Evolutionary conservation across 2,888 invertebrate species (phyloP).

Genomic region (Silvanus unidentatus): DNA sequence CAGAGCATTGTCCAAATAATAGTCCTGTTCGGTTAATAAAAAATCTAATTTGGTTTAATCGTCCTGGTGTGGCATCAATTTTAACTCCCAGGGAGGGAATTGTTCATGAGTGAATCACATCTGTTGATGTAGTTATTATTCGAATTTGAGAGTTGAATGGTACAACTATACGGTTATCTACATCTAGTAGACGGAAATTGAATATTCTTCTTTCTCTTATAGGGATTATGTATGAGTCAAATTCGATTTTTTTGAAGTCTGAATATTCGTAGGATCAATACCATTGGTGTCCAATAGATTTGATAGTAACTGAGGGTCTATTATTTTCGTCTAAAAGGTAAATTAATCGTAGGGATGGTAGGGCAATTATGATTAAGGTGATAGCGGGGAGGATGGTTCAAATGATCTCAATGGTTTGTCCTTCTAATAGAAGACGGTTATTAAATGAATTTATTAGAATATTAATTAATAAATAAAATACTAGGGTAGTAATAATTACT

Average conservation of each 20-base stretch:
- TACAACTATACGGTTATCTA: constrained; percentile 56
- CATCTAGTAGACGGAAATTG: constrained; percentile 57
- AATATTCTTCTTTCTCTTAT: constrained; percentile 41
- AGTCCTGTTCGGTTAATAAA: constrained; percentile 58
- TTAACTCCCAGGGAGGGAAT: constrained; percentile 58
- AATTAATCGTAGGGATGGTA: constrained; percentile 56
- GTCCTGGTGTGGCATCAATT: constrained; percentile 60
- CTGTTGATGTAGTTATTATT: constrained; percentile 55
- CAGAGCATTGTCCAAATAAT: constrained; percentile 72
- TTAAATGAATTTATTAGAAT: constrained; percentile 54
- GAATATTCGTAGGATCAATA: constrained; percentile 55
- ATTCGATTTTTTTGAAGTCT: constrained; percentile 53
- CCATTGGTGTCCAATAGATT: constrained; percentile 57
- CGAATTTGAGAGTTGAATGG: constrained; percentile 60
- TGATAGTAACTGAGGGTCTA: constrained; percentile 53
- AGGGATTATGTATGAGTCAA: constrained; percentile 59
- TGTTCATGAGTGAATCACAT: constrained; percentile 65
- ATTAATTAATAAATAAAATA: constrained; percentile 52
- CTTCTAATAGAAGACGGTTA: constrained; percentile 54
- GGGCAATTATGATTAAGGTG: constrained; percentile 57
- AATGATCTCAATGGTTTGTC: constrained; percentile 59
- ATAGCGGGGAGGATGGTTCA: constrained; percentile 59
- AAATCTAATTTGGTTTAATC: constrained; percentile 60
- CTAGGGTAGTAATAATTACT: constrained; percentile 56
- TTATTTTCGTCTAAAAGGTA: constrained; percentile 60